Evolutionary conservation across 2,113 vertebrate genomes (phyloP).

Genomic region (Festucalex cinctus): DNA sequence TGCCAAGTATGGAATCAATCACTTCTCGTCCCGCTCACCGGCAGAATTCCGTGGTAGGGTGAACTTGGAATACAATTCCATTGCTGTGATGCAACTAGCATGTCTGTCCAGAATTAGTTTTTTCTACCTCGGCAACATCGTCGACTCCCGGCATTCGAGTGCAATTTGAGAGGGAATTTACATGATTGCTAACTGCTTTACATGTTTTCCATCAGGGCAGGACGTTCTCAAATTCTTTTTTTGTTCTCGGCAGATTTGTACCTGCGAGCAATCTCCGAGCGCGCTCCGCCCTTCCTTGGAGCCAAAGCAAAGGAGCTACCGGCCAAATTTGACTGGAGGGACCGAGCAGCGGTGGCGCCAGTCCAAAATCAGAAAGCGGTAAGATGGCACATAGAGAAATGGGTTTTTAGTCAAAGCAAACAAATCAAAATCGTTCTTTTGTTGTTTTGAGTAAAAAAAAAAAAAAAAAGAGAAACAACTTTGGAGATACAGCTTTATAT

Average conservation of each 20-base stretch:
- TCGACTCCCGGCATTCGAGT: neutral
- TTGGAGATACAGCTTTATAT: too few relatives aligned
- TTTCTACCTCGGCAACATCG: neutral
- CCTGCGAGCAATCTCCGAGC: constrained; percentile 71
- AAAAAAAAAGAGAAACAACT: neutral
- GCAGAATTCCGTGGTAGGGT: constrained; percentile 83
- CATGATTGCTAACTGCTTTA: neutral
- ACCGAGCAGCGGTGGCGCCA: constrained; percentile 77
- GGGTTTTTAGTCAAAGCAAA: neutral
- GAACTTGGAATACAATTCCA: neutral
- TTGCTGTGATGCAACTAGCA: neutral
- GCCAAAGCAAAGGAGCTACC: constrained; percentile 63
- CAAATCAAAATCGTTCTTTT: neutral
- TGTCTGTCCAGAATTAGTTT: neutral
- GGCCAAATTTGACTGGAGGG: constrained; percentile 87
- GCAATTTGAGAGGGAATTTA: neutral
- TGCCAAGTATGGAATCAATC: constrained; percentile 85
- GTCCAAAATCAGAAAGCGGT: constrained; percentile 85
- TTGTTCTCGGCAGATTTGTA: constrained; percentile 73
- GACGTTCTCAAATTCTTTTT: neutral
- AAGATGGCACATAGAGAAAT: constrained; percentile 43
- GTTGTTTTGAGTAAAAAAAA: neutral
- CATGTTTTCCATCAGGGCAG: neutral
- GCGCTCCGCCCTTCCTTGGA: constrained; percentile 64
- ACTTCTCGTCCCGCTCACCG: constrained; percentile 84